Percentiles rank a stretch among this genome's conserved stretches.
These are phyloP conservation scores for Arge pagana DNA, from an alignment of 2,888 invertebrate genomes.

Conservation along the genomic window DNA sequence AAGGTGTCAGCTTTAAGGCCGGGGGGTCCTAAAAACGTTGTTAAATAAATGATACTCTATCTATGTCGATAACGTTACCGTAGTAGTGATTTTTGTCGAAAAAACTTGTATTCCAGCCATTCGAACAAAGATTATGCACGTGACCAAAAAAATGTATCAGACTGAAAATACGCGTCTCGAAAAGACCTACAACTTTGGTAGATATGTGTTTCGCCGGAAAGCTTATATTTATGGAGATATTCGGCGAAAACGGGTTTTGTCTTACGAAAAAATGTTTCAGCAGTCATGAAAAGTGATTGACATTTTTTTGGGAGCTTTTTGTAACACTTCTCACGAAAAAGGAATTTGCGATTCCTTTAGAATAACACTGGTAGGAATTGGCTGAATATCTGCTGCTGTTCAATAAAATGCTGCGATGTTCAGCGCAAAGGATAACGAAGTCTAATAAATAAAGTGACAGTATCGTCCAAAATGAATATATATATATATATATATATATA, in stretches of 20 bases:
- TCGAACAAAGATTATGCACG: background rate
- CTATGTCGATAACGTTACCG: background rate
- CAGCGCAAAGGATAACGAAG: too few species aligned
- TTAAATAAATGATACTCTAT: too few species aligned
- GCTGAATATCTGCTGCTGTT: background rate
- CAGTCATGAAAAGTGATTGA: background rate
- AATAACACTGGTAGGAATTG: too few species aligned
- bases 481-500: too few species aligned
- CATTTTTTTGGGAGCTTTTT: conserved; percentile 1
- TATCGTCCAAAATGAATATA: too few species aligned
- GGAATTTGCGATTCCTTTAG: too few species aligned
- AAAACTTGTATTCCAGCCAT: background rate
- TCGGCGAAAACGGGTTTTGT: background rate
- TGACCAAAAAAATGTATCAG: background rate
- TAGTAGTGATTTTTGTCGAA: background rate
- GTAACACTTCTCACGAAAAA: background rate
- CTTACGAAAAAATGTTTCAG: conserved; percentile 3
- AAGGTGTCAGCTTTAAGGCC: too few species aligned
- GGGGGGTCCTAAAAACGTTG: too few species aligned
- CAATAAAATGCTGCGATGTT: background rate
- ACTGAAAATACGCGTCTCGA: conserved; percentile 1
- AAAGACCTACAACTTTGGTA: background rate
- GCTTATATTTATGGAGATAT: background rate
- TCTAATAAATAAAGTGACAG: too few species aligned
- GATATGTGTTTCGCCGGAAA: background rate